These are phyloP conservation scores for Holothuria glaberrima DNA, from an alignment of 35 echinoderm and acorn worm genomes.

Conservation along the genomic window DNA sequence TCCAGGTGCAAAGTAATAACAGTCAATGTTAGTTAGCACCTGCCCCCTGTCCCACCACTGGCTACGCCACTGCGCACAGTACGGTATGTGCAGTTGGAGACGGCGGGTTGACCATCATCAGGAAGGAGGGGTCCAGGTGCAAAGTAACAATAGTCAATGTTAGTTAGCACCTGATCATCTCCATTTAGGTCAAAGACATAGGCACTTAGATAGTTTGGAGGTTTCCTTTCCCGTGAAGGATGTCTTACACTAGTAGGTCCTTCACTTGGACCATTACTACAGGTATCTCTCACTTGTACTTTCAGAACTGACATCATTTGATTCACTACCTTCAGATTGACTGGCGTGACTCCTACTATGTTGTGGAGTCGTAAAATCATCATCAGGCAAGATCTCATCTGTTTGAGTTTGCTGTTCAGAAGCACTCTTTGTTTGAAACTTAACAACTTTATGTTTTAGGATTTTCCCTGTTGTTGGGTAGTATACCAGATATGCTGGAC, in stretches of 20 bases:
- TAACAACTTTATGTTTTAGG: slow-evolving; percentile 42
- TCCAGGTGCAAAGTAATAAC: no score
- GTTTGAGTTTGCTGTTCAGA: slow-evolving; percentile 14
- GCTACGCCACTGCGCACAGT: no score
- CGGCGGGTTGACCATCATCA: no score
- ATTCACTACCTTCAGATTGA: not conserved
- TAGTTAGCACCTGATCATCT: no score
- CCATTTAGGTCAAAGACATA: not conserved
- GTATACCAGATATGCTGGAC: not conserved
- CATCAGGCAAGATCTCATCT: not conserved
- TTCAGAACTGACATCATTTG: not conserved
- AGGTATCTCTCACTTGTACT: no score
- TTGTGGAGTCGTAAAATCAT: not conserved
- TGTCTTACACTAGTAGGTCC: not conserved
- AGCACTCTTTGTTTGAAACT: slow-evolving; percentile 1
- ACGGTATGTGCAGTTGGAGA: no score
- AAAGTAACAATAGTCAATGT: slow-evolving; percentile 4
- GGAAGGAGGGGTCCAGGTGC: no score
- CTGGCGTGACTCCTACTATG: not conserved
- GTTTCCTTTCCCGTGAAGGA: no score
- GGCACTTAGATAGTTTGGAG: no score
- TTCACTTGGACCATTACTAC: no score
- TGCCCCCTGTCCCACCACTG: no score
- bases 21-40: no score
- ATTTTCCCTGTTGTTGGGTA: slow-evolving; percentile 26